Evolutionary conservation across 1,140 invertebrate species (phyloP).

Genomic region (Aleiodes sp.): DNA sequence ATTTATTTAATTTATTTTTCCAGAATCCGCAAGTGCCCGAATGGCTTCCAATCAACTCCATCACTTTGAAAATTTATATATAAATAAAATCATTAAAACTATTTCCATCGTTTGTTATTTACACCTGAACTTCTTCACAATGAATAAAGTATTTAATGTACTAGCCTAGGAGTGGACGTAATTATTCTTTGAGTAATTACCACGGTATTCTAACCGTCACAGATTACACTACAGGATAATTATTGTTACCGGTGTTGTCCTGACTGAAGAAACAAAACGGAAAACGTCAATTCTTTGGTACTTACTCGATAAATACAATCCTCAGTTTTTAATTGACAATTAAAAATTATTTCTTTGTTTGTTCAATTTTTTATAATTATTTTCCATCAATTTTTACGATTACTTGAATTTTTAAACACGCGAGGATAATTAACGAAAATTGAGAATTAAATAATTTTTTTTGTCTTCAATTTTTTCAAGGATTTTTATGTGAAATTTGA

Average conservation of each 20-base stretch:
- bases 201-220: conserved; percentile 40
- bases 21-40: background rate
- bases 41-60: background rate
- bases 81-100: conserved; percentile 2
- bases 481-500: no score
- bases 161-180: conserved; percentile 24
- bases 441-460: no score
- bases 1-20: background rate
- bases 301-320: conserved; percentile 7
- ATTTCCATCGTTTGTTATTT: background rate
- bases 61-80: background rate
- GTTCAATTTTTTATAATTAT: background rate
- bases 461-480: no score
- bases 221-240: conserved; percentile 46
- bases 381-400: background rate
- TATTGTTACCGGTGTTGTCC: conserved; percentile 41
- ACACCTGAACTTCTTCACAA: background rate
- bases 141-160: background rate
- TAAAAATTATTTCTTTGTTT: no score
- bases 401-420: no score
- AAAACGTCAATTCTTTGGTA: background rate
- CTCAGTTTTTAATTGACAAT: no score
- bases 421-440: no score
- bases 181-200: conserved; percentile 42
- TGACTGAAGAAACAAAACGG: conserved; percentile 32